phyloP scores from a whole-genome alignment of 2,113 vertebrate species.

The Sitta europaea region DNA sequence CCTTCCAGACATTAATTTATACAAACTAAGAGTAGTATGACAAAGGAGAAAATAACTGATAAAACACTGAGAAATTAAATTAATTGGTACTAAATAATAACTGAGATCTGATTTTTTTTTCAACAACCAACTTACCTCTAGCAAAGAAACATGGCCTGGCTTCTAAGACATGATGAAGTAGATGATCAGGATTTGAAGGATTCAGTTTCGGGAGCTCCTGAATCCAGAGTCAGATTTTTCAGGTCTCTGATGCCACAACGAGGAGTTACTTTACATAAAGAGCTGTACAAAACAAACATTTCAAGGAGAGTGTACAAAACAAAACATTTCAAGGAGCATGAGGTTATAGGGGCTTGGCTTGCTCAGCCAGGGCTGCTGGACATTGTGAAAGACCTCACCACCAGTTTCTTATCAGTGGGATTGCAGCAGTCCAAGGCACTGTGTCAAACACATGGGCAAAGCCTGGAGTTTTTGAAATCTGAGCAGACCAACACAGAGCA shows the following conservation, averaged over 20 bases:
- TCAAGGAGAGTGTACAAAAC: background rate
- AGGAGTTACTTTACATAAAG: background rate
- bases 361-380: background rate
- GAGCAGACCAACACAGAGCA: background rate
- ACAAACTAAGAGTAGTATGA: background rate
- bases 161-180: background rate
- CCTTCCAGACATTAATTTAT: background rate
- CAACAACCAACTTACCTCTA: background rate
- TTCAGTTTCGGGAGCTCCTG: background rate
- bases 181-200: background rate
- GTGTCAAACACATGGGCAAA: rapidly evolving
- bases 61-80: background rate
- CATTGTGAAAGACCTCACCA: background rate
- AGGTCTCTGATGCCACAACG: background rate
- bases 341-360: background rate
- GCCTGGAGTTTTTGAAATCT: background rate
- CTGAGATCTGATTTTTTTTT: background rate
- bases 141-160: background rate
- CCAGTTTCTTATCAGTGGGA: background rate
- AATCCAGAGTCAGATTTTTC: background rate
- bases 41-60: background rate
- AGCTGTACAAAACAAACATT: background rate
- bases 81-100: background rate
- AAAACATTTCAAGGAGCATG: background rate
- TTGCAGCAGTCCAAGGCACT: background rate